phyloP scores from a whole-genome alignment of 2,113 vertebrate genomes.

The Tragelaphus buxtoni region DNA sequence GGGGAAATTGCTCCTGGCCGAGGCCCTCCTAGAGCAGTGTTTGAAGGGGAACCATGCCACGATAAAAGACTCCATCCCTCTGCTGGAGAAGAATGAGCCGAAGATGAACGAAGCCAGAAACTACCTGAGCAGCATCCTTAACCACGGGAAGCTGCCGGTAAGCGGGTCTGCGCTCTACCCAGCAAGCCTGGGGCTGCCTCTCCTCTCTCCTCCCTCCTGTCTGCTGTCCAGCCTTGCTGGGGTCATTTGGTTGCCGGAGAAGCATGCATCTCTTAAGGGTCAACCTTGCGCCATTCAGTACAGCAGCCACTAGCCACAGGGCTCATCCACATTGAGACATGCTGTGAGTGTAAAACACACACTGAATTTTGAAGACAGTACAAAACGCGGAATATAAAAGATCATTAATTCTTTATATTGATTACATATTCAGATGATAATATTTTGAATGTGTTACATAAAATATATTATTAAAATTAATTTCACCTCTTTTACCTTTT shows the following conservation, averaged over 20 bases:
- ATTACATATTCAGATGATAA: neutral
- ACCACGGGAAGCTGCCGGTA: slow-evolving; percentile 89
- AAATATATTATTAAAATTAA: neutral
- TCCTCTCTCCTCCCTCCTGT: neutral
- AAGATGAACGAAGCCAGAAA: slow-evolving; percentile 88
- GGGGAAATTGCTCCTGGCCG: slow-evolving; percentile 88
- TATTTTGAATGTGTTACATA: neutral
- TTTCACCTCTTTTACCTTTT: neutral
- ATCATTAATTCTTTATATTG: neutral
- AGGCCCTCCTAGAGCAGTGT: slow-evolving; percentile 91
- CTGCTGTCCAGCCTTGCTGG: neutral
- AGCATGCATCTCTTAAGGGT: neutral
- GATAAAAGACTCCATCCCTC: slow-evolving; percentile 84
- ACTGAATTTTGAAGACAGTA: neutral
- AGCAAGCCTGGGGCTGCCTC: neutral
- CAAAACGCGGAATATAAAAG: neutral
- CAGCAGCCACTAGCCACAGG: neutral
- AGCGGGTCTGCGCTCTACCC: slow-evolving; percentile 49
- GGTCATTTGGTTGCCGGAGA: neutral
- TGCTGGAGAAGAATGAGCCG: slow-evolving; percentile 87
- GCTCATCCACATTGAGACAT: neutral
- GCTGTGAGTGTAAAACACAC: neutral
- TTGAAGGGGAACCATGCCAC: slow-evolving; percentile 89
- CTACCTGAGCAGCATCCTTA: slow-evolving; percentile 88
- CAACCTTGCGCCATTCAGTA: neutral